These are phyloP conservation scores for Acleris holmiana DNA, from an alignment of 2,888 invertebrate genomes.

Conservation along the genomic window DNA sequence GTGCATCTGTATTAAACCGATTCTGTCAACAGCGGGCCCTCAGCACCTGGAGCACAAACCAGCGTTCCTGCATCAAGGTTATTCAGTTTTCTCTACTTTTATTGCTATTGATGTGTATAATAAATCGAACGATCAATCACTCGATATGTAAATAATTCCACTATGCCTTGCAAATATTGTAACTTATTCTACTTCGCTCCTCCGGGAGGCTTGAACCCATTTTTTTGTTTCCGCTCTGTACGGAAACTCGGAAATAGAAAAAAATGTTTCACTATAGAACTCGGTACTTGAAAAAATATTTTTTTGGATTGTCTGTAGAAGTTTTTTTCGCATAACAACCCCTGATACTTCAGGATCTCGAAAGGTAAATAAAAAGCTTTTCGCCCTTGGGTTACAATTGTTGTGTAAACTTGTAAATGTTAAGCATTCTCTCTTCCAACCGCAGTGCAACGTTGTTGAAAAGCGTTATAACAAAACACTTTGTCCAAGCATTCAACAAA, in stretches of 20 bases:
- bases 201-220: slow-evolving; percentile 6
- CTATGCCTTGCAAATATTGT: slow-evolving; percentile 2
- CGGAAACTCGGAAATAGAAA: slow-evolving; percentile 1
- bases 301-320: slow-evolving; percentile 4
- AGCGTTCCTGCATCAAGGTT: slow-evolving; percentile 39
- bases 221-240: slow-evolving; percentile 2
- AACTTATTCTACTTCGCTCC: slow-evolving; percentile 14
- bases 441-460: neutral
- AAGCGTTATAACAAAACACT: slow-evolving; percentile 7
- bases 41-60: slow-evolving; percentile 40
- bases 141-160: slow-evolving; percentile 16
- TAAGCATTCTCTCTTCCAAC: neutral
- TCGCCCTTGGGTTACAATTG: neutral
- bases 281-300: slow-evolving; percentile 10
- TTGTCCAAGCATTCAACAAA: neutral
- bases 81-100: slow-evolving; percentile 16
- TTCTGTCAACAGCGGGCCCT: slow-evolving; percentile 61
- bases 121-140: neutral
- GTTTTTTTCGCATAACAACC: slow-evolving; percentile 9
- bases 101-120: slow-evolving; percentile 9
- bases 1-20: slow-evolving; percentile 57
- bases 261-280: slow-evolving; percentile 1
- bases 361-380: slow-evolving; percentile 13
- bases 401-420: neutral
- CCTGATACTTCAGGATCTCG: neutral